Evolutionary conservation across 2,113 vertebrate genomes (phyloP).

Genomic region (Brachypodius melanocephalos): DNA sequence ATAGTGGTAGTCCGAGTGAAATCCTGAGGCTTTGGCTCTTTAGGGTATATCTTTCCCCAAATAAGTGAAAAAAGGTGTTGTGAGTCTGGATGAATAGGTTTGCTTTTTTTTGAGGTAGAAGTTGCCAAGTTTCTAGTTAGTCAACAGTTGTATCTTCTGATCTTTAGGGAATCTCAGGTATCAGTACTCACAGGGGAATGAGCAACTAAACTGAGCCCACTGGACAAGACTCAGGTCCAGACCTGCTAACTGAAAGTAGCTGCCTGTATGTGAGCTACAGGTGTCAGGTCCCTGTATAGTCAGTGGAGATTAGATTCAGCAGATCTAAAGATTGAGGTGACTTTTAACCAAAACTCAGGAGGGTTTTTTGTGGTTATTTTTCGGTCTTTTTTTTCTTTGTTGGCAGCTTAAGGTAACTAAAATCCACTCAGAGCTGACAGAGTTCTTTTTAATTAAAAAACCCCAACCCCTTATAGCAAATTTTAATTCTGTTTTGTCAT

Average conservation of each 20-base stretch:
- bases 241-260: background rate
- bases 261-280: background rate
- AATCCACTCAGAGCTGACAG: background rate
- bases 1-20: background rate
- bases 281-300: background rate
- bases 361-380: fast-evolving
- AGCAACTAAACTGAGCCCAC: background rate
- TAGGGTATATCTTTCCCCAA: background rate
- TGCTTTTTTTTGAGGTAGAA: background rate
- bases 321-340: background rate
- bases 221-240: fast-evolving
- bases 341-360: background rate
- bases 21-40: background rate
- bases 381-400: background rate
- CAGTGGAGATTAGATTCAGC: background rate
- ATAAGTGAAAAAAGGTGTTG: background rate
- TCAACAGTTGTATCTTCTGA: background rate
- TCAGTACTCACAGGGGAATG: background rate
- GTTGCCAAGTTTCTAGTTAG: background rate
- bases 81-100: background rate
- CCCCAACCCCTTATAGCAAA: background rate
- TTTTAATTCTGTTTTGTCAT: background rate
- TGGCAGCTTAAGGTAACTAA: background rate
- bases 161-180: background rate
- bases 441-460: background rate